Percentiles rank a stretch among this genome's conserved stretches.
Conservation (phyloP, 1,140 invertebrate genomes). For the Sitobion miscanthi region DNA sequence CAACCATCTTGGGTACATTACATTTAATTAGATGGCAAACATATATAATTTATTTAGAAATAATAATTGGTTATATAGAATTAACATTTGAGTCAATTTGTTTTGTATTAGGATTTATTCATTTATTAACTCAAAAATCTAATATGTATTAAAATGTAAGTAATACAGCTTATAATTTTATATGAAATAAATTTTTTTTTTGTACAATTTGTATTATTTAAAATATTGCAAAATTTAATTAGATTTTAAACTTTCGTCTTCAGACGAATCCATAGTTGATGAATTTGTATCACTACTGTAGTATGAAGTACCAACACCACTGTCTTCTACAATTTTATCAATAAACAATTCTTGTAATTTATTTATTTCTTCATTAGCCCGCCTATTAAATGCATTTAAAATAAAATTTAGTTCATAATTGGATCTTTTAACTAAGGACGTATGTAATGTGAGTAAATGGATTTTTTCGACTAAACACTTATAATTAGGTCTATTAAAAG, state of each 20-base stretch:
- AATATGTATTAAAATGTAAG: constrained; percentile 46
- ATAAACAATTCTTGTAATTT: constrained; percentile 28
- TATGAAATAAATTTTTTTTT: not conserved
- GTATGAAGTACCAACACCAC: constrained; percentile 46
- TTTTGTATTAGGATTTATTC: constrained; percentile 48
- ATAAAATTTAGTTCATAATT: not conserved
- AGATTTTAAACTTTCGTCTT: constrained; percentile 4
- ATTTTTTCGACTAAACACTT: constrained; percentile 41
- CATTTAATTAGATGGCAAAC: constrained; percentile 51
- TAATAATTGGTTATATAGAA: constrained; percentile 49
- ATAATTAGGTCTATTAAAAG: constrained; percentile 22
- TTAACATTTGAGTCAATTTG: constrained; percentile 39
- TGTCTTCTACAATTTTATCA: constrained; percentile 51
- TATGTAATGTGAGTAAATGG: constrained; percentile 15
- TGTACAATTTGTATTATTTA: not conserved
- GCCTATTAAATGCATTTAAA: constrained; percentile 34
- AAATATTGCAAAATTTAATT: constrained; percentile 1
- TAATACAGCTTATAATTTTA: not conserved
- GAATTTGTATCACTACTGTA: not conserved
- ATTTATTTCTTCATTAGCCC: constrained; percentile 41
- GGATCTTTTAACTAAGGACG: constrained; percentile 9
- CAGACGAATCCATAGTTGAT: not conserved
- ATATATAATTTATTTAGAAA: constrained; percentile 50
- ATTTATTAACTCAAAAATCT: constrained; percentile 53
- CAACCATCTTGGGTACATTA: constrained; percentile 42